Percentiles rank a stretch among this genome's conserved stretches.
Evolutionary conservation across 2,797 vertebrate genomes (phyloP).

Genomic region (Phalloptychus januarius): DNA sequence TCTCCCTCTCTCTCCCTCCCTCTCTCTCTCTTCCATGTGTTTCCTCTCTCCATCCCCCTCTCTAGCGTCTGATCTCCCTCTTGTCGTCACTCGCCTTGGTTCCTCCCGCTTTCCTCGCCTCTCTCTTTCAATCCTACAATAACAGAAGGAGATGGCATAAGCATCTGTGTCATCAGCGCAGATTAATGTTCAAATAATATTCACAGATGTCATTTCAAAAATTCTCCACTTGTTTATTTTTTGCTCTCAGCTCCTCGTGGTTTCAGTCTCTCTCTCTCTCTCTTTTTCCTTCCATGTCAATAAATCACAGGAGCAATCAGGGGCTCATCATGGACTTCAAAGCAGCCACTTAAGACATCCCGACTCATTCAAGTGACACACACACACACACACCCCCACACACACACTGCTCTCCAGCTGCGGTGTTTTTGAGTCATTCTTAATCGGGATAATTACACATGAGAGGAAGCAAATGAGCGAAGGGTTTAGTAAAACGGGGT

Average conservation of each 20-base stretch:
- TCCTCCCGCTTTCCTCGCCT: conserved; percentile 8
- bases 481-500: conserved; percentile 43
- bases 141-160: conserved; percentile 68
- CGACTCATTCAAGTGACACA: conserved; percentile 54
- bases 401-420: conserved; percentile 36
- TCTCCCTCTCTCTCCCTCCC: too few species aligned
- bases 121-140: conserved; percentile 29
- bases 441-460: conserved; percentile 71
- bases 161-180: conserved; percentile 71
- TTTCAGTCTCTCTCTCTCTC: conserved; percentile 38
- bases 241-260: conserved; percentile 35
- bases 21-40: background rate
- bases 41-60: background rate
- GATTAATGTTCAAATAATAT: conserved; percentile 76
- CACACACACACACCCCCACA: conserved; percentile 3
- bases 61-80: background rate
- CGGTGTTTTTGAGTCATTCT: conserved; percentile 60
- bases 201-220: conserved; percentile 74
- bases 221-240: conserved; percentile 71
- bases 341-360: conserved; percentile 68
- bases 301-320: conserved; percentile 67
- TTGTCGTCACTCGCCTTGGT: background rate
- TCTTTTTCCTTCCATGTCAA: conserved; percentile 34
- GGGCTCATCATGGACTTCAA: conserved; percentile 64
- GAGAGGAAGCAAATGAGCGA: conserved; percentile 63